Evolutionary conservation across 2,797 vertebrate genomes (phyloP), one percentile per base, ranked within the genome.

Genomic region (Danionella dracula): DNA sequence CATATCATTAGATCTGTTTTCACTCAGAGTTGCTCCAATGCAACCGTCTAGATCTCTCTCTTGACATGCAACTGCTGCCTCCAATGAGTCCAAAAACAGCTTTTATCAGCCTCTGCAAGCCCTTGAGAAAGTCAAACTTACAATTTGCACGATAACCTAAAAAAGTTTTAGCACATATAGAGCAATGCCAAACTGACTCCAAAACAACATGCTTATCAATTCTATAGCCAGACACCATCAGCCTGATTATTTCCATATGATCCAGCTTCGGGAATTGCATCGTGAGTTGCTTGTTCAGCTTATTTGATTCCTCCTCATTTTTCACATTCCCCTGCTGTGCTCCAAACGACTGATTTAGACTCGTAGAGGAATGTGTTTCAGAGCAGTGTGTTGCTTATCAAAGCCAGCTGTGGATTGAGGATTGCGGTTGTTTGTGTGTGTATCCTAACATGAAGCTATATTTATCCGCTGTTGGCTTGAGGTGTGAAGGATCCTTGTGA

Each of bases 391-490:
- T 1, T 0, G 23, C 34, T 67, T 71, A 74, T 74, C 34, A 68
- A 46, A 71, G 41, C 37, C 72, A 74, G 63, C 68, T 74, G 63
- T 54, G 51, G 12, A 13, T n/a, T 27, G 23, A 6, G 3, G 23
- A 6, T 27, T 3, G 23, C 6, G 23, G 23, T 27, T 3, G 23
- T 46, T 20, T 29, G 17, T 53, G 32, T 34, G 57, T 48, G 53
- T 45, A 48, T n/a, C 15, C 19, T 49, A 60, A 71, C 57, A 64
- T 64, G 57, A 38, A 48, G 51, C 65, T 76, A 65, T 55, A 74
- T 76, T 68, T 72, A 62, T 62, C 59, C 13, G 16, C 34, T 31
- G 12, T 40, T 37, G 35, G 50, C 12, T 15, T 65, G 31, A 50
- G 7, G 29, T 66, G 48, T 35, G 11, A 21, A 3, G 13, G 20